phyloP scores from a whole-genome alignment of 2,888 invertebrate genomes.

The Acleris cristana region DNA sequence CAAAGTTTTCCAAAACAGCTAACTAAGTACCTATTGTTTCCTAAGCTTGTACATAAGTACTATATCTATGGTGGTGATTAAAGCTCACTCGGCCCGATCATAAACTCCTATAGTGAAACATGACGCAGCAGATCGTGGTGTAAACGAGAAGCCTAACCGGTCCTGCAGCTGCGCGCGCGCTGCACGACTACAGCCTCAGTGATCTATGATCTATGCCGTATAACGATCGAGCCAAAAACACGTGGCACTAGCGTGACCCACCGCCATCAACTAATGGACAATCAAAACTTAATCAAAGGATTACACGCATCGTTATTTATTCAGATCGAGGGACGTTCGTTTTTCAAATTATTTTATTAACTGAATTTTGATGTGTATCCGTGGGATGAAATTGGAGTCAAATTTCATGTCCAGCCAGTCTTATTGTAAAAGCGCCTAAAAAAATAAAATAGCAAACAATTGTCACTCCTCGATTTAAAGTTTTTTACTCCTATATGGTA shows the following conservation, averaged over 20 bases:
- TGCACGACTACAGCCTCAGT: constrained; percentile 42
- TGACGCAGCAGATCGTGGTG: constrained; percentile 59
- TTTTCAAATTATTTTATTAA: constrained; percentile 5
- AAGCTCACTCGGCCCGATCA: constrained; percentile 13
- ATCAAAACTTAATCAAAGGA: constrained; percentile 29
- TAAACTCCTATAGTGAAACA: constrained; percentile 42
- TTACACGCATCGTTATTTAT: constrained; percentile 25
- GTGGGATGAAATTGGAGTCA: constrained; percentile 15
- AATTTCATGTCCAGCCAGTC: neutral
- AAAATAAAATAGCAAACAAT: constrained; percentile 16
- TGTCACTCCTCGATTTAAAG: neutral
- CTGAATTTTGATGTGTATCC: constrained; percentile 5
- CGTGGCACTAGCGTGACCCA: constrained; percentile 33
- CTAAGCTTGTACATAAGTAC: no score
- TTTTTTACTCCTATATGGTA: no score
- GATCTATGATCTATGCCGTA: constrained; percentile 31
- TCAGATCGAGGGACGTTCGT: constrained; percentile 2
- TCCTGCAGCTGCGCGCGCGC: constrained; percentile 79
- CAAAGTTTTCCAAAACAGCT: no score
- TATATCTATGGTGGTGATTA: constrained; percentile 1
- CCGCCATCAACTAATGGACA: constrained; percentile 12
- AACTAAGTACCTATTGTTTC: no score
- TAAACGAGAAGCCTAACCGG: constrained; percentile 76
- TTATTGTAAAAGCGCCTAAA: constrained; percentile 17
- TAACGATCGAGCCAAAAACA: constrained; percentile 22